These are phyloP conservation scores for Chionomys nivalis DNA, from an alignment of 2,113 vertebrate species.

Conservation along the genomic window DNA sequence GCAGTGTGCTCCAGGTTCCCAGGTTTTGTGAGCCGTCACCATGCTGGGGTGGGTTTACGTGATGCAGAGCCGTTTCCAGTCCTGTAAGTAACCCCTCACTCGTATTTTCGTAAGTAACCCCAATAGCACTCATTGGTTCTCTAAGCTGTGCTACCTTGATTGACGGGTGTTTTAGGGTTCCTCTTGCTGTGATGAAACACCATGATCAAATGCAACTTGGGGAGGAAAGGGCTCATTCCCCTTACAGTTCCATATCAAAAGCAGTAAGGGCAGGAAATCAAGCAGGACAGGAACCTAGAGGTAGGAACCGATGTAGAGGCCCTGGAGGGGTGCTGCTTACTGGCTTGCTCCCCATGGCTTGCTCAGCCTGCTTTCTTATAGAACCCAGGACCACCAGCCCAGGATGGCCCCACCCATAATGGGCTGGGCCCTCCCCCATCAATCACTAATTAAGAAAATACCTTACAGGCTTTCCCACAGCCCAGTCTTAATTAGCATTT, in stretches of 20 bases:
- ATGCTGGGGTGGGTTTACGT: not conserved
- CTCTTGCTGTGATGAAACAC: not conserved
- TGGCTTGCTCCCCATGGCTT: not conserved
- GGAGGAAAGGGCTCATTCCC: not conserved
- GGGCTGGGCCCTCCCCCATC: not conserved
- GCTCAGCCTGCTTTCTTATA: not conserved
- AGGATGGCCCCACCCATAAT: not conserved
- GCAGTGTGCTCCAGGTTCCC: not conserved
- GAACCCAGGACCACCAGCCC: not conserved
- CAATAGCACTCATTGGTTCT: not conserved
- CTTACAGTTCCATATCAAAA: not conserved
- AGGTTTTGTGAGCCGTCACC: not conserved
- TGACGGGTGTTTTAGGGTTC: not conserved
- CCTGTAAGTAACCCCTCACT: not conserved
- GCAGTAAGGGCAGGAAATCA: not conserved
- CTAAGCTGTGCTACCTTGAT: not conserved
- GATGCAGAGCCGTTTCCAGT: not conserved
- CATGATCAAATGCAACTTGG: not conserved
- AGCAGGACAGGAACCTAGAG: not conserved
- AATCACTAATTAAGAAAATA: not conserved
- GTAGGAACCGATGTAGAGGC: not conserved
- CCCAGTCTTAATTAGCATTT: not conserved
- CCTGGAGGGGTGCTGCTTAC: not conserved
- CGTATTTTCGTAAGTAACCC: not conserved
- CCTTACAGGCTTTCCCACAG: not conserved